A percentile compares a stretch with the other conserved stretches of the same genome.
phyloP scores from a whole-genome alignment of 2,888 invertebrate species.

The Lysandra bellargus region DNA sequence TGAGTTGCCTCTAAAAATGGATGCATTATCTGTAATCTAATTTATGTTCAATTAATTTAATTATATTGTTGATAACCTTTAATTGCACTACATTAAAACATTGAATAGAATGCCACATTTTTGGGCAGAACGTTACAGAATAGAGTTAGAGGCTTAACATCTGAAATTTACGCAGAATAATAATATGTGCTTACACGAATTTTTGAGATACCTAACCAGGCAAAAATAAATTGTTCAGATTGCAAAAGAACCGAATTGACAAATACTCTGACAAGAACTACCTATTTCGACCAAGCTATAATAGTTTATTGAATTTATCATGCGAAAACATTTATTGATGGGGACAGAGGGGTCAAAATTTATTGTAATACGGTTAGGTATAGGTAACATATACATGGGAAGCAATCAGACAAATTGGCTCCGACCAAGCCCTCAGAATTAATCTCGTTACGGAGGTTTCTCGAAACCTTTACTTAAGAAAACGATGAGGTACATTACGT shows the following conservation, averaged over 20 bases:
- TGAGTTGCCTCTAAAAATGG: slow-evolving; percentile 39
- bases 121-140: background rate
- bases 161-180: background rate
- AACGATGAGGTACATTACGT: slow-evolving; percentile 45
- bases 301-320: slow-evolving; percentile 75
- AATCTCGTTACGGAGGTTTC: slow-evolving; percentile 76
- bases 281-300: slow-evolving; percentile 58
- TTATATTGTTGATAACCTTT: background rate
- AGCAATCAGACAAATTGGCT: slow-evolving; percentile 82
- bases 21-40: background rate
- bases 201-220: background rate
- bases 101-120: background rate
- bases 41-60: background rate
- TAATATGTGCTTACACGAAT: background rate
- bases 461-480: slow-evolving; percentile 67
- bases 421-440: slow-evolving; percentile 75
- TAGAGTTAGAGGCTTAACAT: background rate
- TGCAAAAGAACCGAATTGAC: slow-evolving; percentile 34
- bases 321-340: slow-evolving; percentile 79
- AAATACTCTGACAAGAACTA: slow-evolving; percentile 51
- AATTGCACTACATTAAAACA: background rate
- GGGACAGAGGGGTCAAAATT: slow-evolving; percentile 76
- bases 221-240: background rate
- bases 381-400: slow-evolving; percentile 73
- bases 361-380: slow-evolving; percentile 69